Evolutionary conservation across 2,113 vertebrate species (phyloP).

Genomic region (Rhinichthys klamathensis): DNA sequence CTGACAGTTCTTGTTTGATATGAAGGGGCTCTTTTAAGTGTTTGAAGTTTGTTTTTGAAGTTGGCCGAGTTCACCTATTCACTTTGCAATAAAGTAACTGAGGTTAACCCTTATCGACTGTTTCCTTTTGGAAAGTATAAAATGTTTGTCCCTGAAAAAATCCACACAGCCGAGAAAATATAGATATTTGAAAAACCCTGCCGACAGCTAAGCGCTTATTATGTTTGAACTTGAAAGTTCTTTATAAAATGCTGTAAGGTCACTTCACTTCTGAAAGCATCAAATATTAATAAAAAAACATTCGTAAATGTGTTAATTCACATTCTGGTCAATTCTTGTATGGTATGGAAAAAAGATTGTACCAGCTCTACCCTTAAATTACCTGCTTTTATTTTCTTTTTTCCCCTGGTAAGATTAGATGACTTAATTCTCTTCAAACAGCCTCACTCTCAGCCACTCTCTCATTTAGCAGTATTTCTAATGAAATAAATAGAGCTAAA

Average conservation of each 20-base stretch:
- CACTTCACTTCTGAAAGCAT: conserved; percentile 11
- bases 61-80: conserved; percentile 29
- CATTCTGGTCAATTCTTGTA: not conserved
- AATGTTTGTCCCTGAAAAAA: conserved; percentile 31
- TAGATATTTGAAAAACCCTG: conserved; percentile 4
- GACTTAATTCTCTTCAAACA: conserved; percentile 32
- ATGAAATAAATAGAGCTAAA: conserved; percentile 39
- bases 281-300: conserved; percentile 8
- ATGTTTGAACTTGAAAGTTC: conserved; percentile 1
- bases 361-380: conserved; percentile 20
- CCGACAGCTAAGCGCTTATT: not conserved
- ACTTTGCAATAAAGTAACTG: conserved; percentile 38
- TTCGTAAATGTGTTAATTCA: conserved; percentile 20
- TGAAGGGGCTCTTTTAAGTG: conserved; percentile 40
- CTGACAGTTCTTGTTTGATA: conserved; percentile 36
- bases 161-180: not conserved
- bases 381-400: conserved; percentile 6
- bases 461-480: conserved; percentile 26
- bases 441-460: conserved; percentile 38
- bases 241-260: conserved; percentile 10
- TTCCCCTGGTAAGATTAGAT: conserved; percentile 31
- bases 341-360: not conserved
- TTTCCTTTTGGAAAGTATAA: conserved; percentile 22
- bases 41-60: conserved; percentile 52
- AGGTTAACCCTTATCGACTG: conserved; percentile 35